Conservation (phyloP, 1,140 invertebrate species). For the Plectrocnemia conspersa region DNA sequence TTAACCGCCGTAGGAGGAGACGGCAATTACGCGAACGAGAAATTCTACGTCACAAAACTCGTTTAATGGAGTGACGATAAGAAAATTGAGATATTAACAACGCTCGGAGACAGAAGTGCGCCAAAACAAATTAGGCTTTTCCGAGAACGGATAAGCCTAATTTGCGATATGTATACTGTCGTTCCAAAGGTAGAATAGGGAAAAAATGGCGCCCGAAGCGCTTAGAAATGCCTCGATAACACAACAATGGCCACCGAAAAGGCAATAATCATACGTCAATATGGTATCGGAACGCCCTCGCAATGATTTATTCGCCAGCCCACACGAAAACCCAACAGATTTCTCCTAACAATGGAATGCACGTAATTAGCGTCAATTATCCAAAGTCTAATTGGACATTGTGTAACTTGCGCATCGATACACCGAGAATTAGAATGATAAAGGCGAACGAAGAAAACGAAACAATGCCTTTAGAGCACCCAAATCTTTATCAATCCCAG, state of each 20-base stretch:
- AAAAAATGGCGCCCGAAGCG: background rate
- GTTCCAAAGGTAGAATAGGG: background rate
- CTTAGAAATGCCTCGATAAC: background rate
- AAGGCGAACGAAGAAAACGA: too few relatives aligned
- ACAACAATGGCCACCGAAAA: constrained; percentile 5
- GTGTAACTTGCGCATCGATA: background rate
- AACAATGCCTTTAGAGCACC: too few relatives aligned
- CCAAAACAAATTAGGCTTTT: background rate
- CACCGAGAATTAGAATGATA: too few relatives aligned
- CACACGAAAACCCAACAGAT: constrained; percentile 10
- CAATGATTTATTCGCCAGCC: background rate
- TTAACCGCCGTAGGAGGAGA: too few relatives aligned
- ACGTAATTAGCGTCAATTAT: constrained; percentile 15
- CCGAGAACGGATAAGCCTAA: background rate
- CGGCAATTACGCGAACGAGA: too few relatives aligned
- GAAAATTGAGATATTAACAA: constrained; percentile 3
- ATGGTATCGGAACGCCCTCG: constrained; percentile 12
- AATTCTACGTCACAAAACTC: too few relatives aligned
- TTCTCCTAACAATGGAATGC: constrained; percentile 10
- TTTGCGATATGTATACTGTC: background rate
- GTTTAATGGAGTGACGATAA: too few relatives aligned
- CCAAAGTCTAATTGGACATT: background rate
- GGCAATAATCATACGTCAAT: constrained; percentile 6
- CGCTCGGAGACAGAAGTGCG: background rate
- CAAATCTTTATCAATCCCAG: too few relatives aligned